phyloP scores from a whole-genome alignment of 1,140 invertebrate genomes.

The Venturia canescens region DNA sequence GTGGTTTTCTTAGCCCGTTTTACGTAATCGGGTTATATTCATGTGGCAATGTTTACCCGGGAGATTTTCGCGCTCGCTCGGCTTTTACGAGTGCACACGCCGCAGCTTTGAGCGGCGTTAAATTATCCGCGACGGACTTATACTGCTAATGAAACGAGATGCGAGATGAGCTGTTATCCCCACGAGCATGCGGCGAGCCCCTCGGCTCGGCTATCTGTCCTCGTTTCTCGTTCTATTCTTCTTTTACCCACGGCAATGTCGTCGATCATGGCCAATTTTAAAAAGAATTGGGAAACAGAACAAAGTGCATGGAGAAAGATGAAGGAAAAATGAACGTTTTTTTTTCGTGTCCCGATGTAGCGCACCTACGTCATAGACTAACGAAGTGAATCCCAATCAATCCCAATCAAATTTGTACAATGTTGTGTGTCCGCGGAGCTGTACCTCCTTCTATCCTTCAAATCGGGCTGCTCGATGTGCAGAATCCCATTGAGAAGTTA shows the following conservation, averaged over 20 bases:
- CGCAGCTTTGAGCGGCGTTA: slow-evolving; percentile 44
- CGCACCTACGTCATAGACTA: neutral
- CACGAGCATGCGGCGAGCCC: slow-evolving; percentile 2
- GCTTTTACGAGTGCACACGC: slow-evolving; percentile 39
- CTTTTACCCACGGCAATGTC: neutral
- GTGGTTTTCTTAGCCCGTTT: slow-evolving; percentile 1
- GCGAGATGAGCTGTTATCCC: slow-evolving; percentile 42
- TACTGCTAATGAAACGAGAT: slow-evolving; percentile 51
- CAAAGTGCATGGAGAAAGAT: too few species aligned
- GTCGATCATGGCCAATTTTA: slow-evolving; percentile 30
- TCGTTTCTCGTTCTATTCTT: neutral
- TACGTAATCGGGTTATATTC: slow-evolving; percentile 18
- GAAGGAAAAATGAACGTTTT: neutral
- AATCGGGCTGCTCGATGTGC: too few species aligned
- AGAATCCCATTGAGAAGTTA: too few species aligned
- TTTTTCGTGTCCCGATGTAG: neutral
- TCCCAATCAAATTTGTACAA: too few species aligned
- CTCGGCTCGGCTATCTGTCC: neutral
- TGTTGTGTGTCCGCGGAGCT: neutral
- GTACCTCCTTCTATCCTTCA: too few species aligned
- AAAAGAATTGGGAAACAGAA: neutral
- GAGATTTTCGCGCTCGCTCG: neutral
- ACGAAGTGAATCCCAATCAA: neutral
- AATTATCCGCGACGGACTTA: slow-evolving; percentile 50
- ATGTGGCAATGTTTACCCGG: slow-evolving; percentile 5